Evolutionary conservation across 2,888 invertebrate species (phyloP).

Genomic region (Tanaodytes sp.): DNA sequence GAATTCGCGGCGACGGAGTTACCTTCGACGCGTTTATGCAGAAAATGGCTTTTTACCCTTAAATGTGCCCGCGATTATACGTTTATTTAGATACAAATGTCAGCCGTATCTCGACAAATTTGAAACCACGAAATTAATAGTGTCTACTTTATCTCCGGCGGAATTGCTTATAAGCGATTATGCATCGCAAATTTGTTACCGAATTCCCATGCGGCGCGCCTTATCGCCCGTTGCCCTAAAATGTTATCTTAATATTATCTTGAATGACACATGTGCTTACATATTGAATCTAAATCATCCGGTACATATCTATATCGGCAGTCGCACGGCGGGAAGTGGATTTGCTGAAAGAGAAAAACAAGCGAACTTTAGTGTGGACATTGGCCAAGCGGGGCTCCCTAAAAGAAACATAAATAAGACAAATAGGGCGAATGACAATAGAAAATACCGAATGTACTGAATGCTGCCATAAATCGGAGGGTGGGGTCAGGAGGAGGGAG

Average conservation of each 20-base stretch:
- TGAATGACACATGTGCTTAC: constrained; percentile 51
- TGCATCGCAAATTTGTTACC: constrained; percentile 16
- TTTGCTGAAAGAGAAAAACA: constrained; percentile 48
- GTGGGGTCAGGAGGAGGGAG: constrained; percentile 55
- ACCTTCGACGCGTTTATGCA: constrained; percentile 62
- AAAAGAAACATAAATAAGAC: constrained; percentile 73
- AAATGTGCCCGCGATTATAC: constrained; percentile 33
- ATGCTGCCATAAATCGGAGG: constrained; percentile 71
- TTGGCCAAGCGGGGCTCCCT: constrained; percentile 61
- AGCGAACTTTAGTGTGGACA: constrained; percentile 60
- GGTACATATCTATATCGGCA: constrained; percentile 58
- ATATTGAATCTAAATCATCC: constrained; percentile 63
- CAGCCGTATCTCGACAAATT: constrained; percentile 35
- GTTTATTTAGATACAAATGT: constrained; percentile 54
- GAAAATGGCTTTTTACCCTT: constrained; percentile 64
- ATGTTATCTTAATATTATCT: constrained; percentile 51
- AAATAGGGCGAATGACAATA: constrained; percentile 73
- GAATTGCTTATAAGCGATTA: constrained; percentile 45
- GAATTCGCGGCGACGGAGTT: constrained; percentile 52
- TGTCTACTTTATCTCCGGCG: constrained; percentile 19
- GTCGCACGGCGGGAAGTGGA: constrained; percentile 49
- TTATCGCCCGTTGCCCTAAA: constrained; percentile 1
- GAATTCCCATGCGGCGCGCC: background rate
- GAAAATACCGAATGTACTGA: constrained; percentile 73
- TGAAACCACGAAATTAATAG: constrained; percentile 26